phyloP scores from a whole-genome alignment of 2,888 invertebrate species.

The Xestia xanthographa region DNA sequence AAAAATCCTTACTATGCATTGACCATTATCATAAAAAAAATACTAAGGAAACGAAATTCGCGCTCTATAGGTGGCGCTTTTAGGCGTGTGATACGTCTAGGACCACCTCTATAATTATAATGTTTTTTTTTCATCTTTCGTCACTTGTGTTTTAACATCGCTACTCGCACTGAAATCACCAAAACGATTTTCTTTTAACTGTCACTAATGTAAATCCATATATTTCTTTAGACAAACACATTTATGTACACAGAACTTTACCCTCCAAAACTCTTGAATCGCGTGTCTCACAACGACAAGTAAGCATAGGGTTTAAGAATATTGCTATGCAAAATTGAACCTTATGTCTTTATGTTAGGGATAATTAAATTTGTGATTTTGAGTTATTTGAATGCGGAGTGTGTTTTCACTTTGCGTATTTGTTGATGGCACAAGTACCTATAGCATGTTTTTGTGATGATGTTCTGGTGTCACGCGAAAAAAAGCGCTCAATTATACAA shows the following conservation, averaged over 20 bases:
- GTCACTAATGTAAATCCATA: conserved; percentile 14
- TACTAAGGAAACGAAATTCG: neutral
- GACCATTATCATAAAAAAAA: neutral
- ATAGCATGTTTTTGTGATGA: conserved; percentile 34
- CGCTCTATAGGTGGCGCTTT: neutral
- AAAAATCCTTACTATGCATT: no score
- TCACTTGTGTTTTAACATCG: neutral
- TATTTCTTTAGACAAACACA: conserved; percentile 62
- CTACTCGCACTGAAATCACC: conserved; percentile 17
- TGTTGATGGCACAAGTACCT: conserved; percentile 40
- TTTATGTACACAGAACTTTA: conserved; percentile 57
- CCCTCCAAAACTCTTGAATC: conserved; percentile 70
- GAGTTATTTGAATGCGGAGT: conserved; percentile 44
- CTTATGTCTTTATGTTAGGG: conserved; percentile 32
- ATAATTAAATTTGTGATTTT: conserved; percentile 50
- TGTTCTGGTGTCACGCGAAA: conserved; percentile 43
- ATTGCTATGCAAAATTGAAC: conserved; percentile 36
- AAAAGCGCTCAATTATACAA: neutral
- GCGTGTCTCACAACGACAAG: conserved; percentile 70
- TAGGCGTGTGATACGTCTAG: no score
- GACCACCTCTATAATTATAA: neutral
- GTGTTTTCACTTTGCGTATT: conserved; percentile 40
- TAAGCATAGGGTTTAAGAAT: conserved; percentile 23
- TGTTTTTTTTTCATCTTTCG: neutral
- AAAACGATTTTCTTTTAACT: conserved; percentile 6